A percentile compares a stretch with the other conserved stretches of the same genome.
These are phyloP conservation scores for Ophioninae sp. DNA, from an alignment of 2,888 invertebrate species.

Conservation along the genomic window DNA sequence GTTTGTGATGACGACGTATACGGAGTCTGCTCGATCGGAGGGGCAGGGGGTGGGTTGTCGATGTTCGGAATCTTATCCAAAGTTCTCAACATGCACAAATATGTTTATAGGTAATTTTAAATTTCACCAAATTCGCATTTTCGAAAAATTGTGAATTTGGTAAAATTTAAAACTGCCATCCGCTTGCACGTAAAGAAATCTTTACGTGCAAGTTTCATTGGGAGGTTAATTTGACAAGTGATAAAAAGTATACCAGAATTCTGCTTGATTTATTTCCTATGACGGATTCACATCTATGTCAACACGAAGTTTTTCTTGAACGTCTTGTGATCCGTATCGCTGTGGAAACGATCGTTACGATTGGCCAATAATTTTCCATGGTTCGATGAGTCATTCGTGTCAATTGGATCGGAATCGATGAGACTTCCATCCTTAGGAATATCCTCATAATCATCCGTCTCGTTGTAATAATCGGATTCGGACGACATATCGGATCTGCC, in stretches of 20 bases:
- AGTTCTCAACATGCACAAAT: no score
- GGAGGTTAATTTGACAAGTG: background rate
- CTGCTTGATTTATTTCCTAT: slow-evolving; percentile 2
- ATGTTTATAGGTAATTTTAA: no score
- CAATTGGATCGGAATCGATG: slow-evolving; percentile 27
- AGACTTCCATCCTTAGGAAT: slow-evolving; percentile 26
- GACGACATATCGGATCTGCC: background rate
- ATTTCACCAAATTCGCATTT: no score
- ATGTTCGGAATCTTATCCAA: no score
- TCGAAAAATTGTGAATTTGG: no score
- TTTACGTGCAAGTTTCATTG: background rate
- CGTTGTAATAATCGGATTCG: slow-evolving; percentile 53
- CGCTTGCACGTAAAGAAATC: no score
- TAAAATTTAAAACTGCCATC: no score
- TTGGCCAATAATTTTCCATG: slow-evolving; percentile 22
- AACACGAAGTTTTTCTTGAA: slow-evolving; percentile 53
- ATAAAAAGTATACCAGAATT: background rate
- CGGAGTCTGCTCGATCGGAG: no score
- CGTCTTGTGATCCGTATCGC: slow-evolving; percentile 46
- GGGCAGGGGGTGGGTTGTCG: no score
- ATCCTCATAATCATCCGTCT: slow-evolving; percentile 42
- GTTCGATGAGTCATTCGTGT: slow-evolving; percentile 18
- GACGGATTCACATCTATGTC: slow-evolving; percentile 8
- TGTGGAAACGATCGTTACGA: slow-evolving; percentile 36
- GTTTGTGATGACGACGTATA: no score